Evolutionary conservation across 1,140 invertebrate genomes (phyloP), one percentile per base, ranked within the genome.

Genomic region (Drosophila mojavensis): DNA sequence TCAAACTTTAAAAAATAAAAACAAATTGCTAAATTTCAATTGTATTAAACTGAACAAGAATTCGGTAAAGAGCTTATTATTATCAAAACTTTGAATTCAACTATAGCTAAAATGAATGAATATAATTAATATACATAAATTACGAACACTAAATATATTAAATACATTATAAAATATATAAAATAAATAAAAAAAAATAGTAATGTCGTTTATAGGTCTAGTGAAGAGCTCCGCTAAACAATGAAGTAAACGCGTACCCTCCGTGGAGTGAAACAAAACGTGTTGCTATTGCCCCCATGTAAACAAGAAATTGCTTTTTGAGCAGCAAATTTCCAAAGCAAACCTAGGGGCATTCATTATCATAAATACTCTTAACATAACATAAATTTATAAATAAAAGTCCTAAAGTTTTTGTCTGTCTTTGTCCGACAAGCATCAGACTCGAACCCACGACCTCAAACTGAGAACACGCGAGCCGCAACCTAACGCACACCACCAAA

Each of bases 191-290:
- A 15, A 39, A 20, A 41, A 39, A 61, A 68, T 48, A 61, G 64
- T 28, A 51, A 53, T 82, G 69, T 81, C 13, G 60, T 60, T 74
- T 56, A 50, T 54, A 17, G 43, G 45, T 43, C 55, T 56, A 75
- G 62, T 78, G 56, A 60, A 71, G 54, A 39, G 70, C 6, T 30
- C 47, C 66, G 80, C 78, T 82, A 63, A 47, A 39, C 33, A 43
- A 67, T 54, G 62, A 58, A 56, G 60, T 61, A 33, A 1, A 45
- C 64, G 65, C 78, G 59, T 51, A n/a, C 56, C 43, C 58, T 55
- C 78, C 78, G 77, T 75, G 74, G 80, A 80, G 80, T 82, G 77
- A 68, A 68, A 50, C 55, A 72, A 73, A 71, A 66, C 51, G 26
- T 26, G 13, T 26, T 75, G 53, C 43, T 82, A 50, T 85, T 78